Conservation (phyloP, 2,113 vertebrate species). For the Halcyon senegalensis region DNA sequence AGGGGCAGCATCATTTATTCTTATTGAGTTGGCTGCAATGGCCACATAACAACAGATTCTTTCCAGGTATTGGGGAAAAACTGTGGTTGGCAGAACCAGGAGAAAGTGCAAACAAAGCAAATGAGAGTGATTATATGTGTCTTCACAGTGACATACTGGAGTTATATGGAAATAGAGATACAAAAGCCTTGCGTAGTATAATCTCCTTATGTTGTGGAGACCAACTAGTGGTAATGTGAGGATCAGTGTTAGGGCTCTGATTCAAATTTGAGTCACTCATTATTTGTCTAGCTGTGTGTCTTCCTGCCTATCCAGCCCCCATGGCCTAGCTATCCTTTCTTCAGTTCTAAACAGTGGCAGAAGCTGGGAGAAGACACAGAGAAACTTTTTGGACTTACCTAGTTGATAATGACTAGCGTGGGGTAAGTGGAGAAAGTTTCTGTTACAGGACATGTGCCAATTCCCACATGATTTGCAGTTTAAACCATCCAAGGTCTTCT, state of each 20-base stretch:
- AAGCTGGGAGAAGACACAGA: neutral
- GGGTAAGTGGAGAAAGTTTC: neutral
- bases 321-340: neutral
- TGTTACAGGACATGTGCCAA: neutral
- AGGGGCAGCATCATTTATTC: neutral
- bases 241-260: neutral
- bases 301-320: neutral
- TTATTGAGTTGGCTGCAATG: neutral
- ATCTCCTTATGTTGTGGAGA: neutral
- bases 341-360: neutral
- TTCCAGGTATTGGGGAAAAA: neutral
- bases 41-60: neutral
- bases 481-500: neutral
- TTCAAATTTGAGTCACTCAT: neutral
- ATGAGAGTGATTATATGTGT: neutral
- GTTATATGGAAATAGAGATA: neutral
- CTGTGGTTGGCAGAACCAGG: neutral
- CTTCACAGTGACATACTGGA: neutral
- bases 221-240: neutral
- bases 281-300: neutral
- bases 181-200: neutral
- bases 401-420: neutral
- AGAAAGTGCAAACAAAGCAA: neutral
- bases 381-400: neutral
- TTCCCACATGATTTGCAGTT: neutral